A percentile compares a stretch with the other conserved stretches of the same genome.
These are phyloP conservation scores for Cantharis lateralis DNA, from an alignment of 2,888 invertebrate genomes.

Conservation along the genomic window DNA sequence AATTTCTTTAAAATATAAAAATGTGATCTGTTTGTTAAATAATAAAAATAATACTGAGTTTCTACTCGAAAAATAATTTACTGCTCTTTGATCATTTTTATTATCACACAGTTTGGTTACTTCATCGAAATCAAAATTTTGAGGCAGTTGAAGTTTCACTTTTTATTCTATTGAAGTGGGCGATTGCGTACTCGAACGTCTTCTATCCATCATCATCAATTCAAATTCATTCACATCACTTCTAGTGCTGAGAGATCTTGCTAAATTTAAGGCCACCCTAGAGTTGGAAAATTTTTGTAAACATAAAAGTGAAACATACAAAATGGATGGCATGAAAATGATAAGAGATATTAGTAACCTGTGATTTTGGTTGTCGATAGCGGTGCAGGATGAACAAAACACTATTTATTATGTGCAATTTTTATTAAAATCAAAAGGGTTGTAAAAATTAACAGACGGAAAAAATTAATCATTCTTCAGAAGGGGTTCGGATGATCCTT, in stretches of 20 bases:
- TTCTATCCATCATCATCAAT: slow-evolving; percentile 26
- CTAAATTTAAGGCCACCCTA: slow-evolving; percentile 38
- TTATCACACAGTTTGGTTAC: not conserved
- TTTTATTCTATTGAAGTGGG: not conserved
- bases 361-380: not conserved
- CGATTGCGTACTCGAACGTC: slow-evolving; percentile 7
- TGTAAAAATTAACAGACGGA: not conserved
- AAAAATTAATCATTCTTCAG: not conserved
- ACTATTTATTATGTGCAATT: not conserved
- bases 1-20: not conserved
- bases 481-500: not conserved
- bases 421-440: not conserved
- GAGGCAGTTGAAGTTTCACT: not conserved
- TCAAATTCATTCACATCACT: slow-evolving; percentile 35
- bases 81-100: not conserved
- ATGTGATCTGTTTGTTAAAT: not conserved
- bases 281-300: slow-evolving; percentile 1
- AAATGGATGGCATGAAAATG: not conserved
- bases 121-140: not conserved
- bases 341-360: not conserved
- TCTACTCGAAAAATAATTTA: not conserved
- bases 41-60: not conserved
- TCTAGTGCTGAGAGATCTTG: slow-evolving; percentile 37
- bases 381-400: not conserved
- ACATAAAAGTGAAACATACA: not conserved